Base-by-base conservation (phyloP, 2,888 invertebrate species). In the Luperina testacea region DNA sequence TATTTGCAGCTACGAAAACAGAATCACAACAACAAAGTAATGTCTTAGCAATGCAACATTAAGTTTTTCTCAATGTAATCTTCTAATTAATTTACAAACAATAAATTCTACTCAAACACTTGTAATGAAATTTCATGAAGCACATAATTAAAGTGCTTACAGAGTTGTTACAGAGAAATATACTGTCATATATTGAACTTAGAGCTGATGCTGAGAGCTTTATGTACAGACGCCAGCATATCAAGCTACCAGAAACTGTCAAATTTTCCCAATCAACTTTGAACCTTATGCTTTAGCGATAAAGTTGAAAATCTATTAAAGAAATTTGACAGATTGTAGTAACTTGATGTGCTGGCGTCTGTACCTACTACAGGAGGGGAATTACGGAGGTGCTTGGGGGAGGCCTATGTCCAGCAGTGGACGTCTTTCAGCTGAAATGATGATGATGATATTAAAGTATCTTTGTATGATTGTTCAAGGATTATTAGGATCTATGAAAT, bases 71-170 rank as follows among this genome's bases (percentile, higher is more conserved):
- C 53, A 27, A 17, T 13, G 38, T 57, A 8, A 45, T 59, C 57
- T 65, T 65, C 32, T 68, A 64, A 69, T 68, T 65, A 9, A 72
- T 51, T 72, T 53, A 32, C 2, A 2, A 69, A 65, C 64, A 73
- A 75, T 85, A 71, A 73, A 65, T 82, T 82, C 70, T 68, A 38
- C 20, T 63, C 17, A 57, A 82, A 51, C 24, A 45, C 42, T 67
- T 57, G 75, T 81, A 77, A 82, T 85, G 63, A 77, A 81, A 75
- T 59, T 79, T 79, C 67, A 76, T 72, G 69, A 65, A 77, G 75
- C 63, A 69, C 57, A 72, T 70, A 69, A 84, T 85, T 71, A 65
- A 74, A 78, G 79, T 64, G 27, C 65, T 78, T 53, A 70, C 61
- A 24, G 38, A 78, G 79, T 64, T 27, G 65, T 78, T 53, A 70